phyloP scores from a whole-genome alignment of 2,113 vertebrate genomes.

The Clupea harengus region DNA sequence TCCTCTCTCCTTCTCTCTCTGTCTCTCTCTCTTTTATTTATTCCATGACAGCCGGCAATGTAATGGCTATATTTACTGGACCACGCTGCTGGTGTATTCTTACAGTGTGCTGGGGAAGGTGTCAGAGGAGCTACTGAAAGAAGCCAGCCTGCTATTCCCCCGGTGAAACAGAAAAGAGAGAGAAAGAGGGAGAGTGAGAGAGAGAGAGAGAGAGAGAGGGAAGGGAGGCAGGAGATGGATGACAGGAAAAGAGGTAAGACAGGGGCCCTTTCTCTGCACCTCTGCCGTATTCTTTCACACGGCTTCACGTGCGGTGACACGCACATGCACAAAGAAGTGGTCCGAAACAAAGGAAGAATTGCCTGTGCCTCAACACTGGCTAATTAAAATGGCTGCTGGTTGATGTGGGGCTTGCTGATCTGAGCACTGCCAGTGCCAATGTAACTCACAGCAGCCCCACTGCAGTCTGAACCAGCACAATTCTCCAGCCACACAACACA shows the following conservation, averaged over 20 bases:
- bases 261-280: background rate
- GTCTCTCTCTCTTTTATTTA: constrained; percentile 18
- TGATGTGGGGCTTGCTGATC: constrained; percentile 13
- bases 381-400: constrained; percentile 3
- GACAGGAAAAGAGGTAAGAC: background rate
- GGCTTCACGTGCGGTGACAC: background rate
- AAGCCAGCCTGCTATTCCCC: constrained; percentile 26
- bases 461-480: background rate
- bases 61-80: constrained; percentile 34
- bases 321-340: background rate
- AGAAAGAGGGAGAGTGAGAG: background rate
- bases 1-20: background rate
- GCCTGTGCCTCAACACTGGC: background rate
- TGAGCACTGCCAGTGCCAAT: background rate
- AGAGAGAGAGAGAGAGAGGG: background rate
- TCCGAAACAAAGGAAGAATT: background rate
- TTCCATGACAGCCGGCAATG: constrained; percentile 22
- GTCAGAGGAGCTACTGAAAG: constrained; percentile 19
- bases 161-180: background rate
- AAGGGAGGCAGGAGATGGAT: background rate
- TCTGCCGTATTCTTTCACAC: no score
- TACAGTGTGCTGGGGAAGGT: background rate
- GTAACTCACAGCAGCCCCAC: background rate
- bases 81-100: background rate
- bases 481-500: background rate